Base-by-base conservation (phyloP, 2,113 vertebrate species). In the Laticauda laticaudata region DNA sequence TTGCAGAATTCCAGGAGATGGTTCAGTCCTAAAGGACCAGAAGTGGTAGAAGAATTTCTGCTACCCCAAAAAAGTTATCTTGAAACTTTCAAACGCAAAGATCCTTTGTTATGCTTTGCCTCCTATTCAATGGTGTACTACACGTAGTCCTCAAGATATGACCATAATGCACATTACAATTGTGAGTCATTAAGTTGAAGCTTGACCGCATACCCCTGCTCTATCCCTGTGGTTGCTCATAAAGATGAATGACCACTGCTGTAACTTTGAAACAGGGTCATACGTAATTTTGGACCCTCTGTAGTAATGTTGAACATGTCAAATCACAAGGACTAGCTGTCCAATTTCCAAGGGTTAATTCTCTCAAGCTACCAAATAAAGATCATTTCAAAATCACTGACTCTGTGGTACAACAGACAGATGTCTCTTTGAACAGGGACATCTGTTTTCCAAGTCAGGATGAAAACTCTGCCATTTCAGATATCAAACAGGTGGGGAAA, bases 1-100 rank as follows among this genome's bases (percentile, higher is more conserved):
- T 91, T 81, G 29, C 96, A 99, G 99, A 99, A 96, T 99, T 99
- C 97, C 98, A 98, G 95, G 97, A 97, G 93, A 98, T 99, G 98
- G 99, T 99, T 94, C 98, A 98, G 95, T 98, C 98, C 96, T 99
- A 98, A 98, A 96, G 57, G 29, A 29, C 94, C 56, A 85, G 64
- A 94, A 91, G 75, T 93, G 94, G 2, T 59, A 87, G 91, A 0
- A 89, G 45, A 94, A 93, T n/a, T 92, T 59, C 93, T 87, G 86
- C 90, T 93, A 89, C 95, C 95, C 45, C 92, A 88, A 0, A 1
- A 96, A 95, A 94, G 14, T 87, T 86, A 75, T 95, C 85, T 91
- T 94, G 96, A 95, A 87, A 23, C 92, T 90, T 89, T 88, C 94
- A 94, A 97, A 95, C 91, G 64, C 45, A 91, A 92, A 89, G 96